These are phyloP conservation scores for Dendrolimus kikuchii DNA, from an alignment of 1,140 invertebrate species.

Conservation along the genomic window DNA sequence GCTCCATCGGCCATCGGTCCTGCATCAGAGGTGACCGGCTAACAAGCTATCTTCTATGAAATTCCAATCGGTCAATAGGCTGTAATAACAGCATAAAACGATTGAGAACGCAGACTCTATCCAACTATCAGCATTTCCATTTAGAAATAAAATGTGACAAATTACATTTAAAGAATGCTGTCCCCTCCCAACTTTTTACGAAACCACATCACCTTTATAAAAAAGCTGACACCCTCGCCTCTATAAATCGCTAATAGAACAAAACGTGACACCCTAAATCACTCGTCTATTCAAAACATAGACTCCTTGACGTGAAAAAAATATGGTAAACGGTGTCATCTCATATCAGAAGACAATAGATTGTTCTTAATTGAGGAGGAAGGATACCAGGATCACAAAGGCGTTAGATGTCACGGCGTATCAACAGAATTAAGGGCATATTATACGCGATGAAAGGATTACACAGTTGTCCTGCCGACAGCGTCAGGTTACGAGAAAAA, in stretches of 20 bases:
- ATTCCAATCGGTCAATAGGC: too few relatives aligned
- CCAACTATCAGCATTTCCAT: too few relatives aligned
- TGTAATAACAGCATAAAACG: too few relatives aligned
- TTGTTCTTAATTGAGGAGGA: conserved; percentile 53
- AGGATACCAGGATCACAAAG: conserved; percentile 42
- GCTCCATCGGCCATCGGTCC: too few relatives aligned
- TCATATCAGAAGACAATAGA: conserved; percentile 49
- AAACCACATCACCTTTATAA: conserved; percentile 36
- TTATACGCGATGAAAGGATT: conserved; percentile 64
- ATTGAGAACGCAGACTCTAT: too few relatives aligned
- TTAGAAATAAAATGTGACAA: too few relatives aligned
- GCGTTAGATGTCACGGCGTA: conserved; percentile 62
- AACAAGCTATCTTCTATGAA: too few relatives aligned
- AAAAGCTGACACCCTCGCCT: too few relatives aligned
- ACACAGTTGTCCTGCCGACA: conserved; percentile 52
- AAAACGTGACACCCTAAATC: conserved; percentile 58
- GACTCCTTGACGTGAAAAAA: conserved; percentile 28
- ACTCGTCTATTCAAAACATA: conserved; percentile 58
- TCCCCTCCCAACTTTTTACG: background rate
- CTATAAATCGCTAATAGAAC: conserved; percentile 50
- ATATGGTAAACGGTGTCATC: conserved; percentile 52
- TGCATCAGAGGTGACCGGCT: too few relatives aligned
- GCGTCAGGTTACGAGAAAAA: conserved; percentile 28
- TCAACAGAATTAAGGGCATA: conserved; percentile 63
- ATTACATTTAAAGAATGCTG: too few relatives aligned